Evolutionary conservation across 2,113 vertebrate genomes (phyloP).

Genomic region (Accipiter cooperii): DNA sequence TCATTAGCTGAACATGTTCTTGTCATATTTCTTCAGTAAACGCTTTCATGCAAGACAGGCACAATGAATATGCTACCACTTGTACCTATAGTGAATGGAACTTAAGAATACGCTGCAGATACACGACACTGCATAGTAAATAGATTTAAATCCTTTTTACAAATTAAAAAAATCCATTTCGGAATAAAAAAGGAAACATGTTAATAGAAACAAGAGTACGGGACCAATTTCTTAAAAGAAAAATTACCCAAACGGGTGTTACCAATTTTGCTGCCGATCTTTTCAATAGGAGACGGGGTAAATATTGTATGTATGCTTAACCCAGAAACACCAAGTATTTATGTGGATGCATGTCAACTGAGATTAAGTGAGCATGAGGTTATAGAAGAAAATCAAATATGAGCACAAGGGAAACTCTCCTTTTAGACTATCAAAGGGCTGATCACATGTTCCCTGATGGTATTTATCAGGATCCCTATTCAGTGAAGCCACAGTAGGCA

Average conservation of each 20-base stretch:
- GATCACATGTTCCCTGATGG: constrained; percentile 67
- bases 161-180: constrained; percentile 73
- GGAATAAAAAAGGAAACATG: constrained; percentile 48
- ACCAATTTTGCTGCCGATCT: constrained; percentile 45
- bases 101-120: constrained; percentile 76
- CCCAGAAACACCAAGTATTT: constrained; percentile 65
- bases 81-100: constrained; percentile 83
- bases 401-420: constrained; percentile 57
- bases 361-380: constrained; percentile 65
- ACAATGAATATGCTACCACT: constrained; percentile 83
- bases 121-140: constrained; percentile 75
- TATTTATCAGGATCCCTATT: constrained; percentile 52
- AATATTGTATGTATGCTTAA: constrained; percentile 66
- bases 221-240: constrained; percentile 59
- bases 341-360: constrained; percentile 62
- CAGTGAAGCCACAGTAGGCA: constrained; percentile 32
- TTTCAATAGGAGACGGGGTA: constrained; percentile 43
- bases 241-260: constrained; percentile 51
- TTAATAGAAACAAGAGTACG: constrained; percentile 70
- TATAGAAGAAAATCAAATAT: constrained; percentile 68
- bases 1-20: constrained; percentile 91
- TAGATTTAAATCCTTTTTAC: constrained; percentile 80
- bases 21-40: constrained; percentile 89
- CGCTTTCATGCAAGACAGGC: constrained; percentile 87
- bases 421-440: constrained; percentile 63